A percentile compares a stretch with the other conserved stretches of the same genome.
Conservation (phyloP, 1,140 invertebrate genomes). For the Drosophila tristis region DNA sequence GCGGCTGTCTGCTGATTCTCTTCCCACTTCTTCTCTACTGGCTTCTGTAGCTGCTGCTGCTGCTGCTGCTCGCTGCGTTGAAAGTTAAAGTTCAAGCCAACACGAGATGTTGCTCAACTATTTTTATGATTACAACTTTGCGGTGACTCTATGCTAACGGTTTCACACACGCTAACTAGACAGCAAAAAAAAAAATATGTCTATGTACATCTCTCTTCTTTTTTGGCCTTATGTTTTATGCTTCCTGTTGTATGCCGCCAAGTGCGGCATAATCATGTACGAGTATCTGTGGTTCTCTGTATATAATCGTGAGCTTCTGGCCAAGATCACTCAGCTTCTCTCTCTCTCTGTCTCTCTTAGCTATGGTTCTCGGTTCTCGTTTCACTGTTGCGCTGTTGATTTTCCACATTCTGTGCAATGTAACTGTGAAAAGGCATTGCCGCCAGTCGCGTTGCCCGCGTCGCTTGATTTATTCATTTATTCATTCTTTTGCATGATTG, state of each 20-base stretch:
- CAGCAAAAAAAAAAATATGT: conserved; percentile 2
- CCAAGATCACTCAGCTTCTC: conserved; percentile 52
- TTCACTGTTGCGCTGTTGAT: conserved; percentile 30
- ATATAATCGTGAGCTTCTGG: conserved; percentile 45
- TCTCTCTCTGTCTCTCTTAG: conserved; percentile 33
- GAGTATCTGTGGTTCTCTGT: neutral
- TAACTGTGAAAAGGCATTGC: conserved; percentile 63
- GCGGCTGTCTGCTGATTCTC: conserved; percentile 12
- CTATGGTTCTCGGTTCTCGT: conserved; percentile 10
- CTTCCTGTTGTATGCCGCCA: conserved; percentile 60
- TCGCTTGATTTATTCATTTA: conserved; percentile 74
- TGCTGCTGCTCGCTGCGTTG: conserved; percentile 8
- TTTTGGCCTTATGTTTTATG: conserved; percentile 61
- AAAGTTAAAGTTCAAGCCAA: conserved; percentile 78
- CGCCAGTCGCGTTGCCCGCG: conserved; percentile 11
- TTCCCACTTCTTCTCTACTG: neutral
- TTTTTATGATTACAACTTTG: conserved; percentile 75
- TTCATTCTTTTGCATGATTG: conserved; percentile 58
- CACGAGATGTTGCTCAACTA: conserved; percentile 62
- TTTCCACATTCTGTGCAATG: conserved; percentile 57
- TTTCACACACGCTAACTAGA: conserved; percentile 33
- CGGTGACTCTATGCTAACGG: conserved; percentile 63
- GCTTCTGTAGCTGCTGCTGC: conserved; percentile 28
- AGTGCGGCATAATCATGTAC: conserved; percentile 43
- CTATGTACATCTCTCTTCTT: conserved; percentile 28